phyloP scores from a whole-genome alignment of 2,888 invertebrate genomes.

The Gasteruption jaculator region DNA sequence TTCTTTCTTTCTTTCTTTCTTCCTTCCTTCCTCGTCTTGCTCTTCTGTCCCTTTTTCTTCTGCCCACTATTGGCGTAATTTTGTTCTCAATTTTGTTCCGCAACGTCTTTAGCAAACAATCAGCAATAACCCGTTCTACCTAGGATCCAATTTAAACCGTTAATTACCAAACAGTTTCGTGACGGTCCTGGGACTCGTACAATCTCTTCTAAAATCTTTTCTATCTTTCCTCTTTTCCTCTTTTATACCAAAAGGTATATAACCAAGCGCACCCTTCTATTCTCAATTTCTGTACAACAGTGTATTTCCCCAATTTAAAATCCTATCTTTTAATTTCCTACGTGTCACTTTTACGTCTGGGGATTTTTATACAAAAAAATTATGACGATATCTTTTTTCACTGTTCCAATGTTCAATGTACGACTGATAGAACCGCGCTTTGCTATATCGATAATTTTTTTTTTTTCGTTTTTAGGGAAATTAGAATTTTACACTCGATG shows the following conservation, averaged over 20 bases:
- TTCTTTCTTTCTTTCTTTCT: constrained; percentile 12
- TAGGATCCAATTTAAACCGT: constrained; percentile 42
- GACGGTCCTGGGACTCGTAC: too few species aligned
- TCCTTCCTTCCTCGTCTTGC: constrained; percentile 6
- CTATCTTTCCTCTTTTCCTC: too few species aligned
- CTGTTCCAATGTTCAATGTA: constrained; percentile 40
- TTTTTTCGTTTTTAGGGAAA: constrained; percentile 12
- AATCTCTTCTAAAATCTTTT: too few species aligned
- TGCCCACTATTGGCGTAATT: constrained; percentile 31
- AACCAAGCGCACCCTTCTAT: too few species aligned
- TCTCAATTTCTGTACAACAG: too few species aligned
- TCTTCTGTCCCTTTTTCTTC: constrained; percentile 6
- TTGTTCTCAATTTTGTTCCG: constrained; percentile 38
- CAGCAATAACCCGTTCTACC: constrained; percentile 35
- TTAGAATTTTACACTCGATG: too few species aligned
- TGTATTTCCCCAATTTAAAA: constrained; percentile 48
- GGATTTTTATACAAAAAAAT: constrained; percentile 44
- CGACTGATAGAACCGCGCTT: constrained; percentile 32
- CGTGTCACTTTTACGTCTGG: constrained; percentile 44
- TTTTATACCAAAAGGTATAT: too few species aligned
- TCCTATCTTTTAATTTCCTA: constrained; percentile 48
- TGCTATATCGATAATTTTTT: constrained; percentile 31
- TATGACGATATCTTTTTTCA: constrained; percentile 34
- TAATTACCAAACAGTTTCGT: constrained; percentile 35
- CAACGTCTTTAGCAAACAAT: constrained; percentile 35